Percentiles rank a stretch among this genome's conserved stretches.
These are phyloP conservation scores for Aptenodytes patagonicus DNA, from an alignment of 2,113 vertebrate species.

Conservation along the genomic window DNA sequence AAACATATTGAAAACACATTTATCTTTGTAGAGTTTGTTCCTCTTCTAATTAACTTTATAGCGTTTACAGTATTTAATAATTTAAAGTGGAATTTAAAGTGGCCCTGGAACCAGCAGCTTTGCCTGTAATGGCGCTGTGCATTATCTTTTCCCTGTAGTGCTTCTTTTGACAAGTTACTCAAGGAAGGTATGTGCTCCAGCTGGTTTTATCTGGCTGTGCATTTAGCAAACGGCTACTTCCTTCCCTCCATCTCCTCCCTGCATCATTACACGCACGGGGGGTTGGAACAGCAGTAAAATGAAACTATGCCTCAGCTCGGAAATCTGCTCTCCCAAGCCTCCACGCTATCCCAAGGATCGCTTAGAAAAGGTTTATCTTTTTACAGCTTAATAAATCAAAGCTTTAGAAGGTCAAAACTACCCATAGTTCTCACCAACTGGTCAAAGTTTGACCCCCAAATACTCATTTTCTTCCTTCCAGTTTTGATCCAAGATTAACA, in stretches of 20 bases:
- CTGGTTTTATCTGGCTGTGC: conserved; percentile 24
- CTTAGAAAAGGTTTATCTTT: conserved; percentile 13
- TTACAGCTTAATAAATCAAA: conserved; percentile 35
- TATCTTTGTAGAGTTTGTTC: conserved; percentile 74
- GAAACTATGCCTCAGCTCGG: neutral
- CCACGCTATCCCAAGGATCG: neutral
- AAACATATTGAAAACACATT: conserved; percentile 88
- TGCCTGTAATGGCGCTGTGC: conserved; percentile 33
- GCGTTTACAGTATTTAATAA: conserved; percentile 79
- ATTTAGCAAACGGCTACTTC: neutral
- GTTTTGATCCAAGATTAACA: conserved; percentile 45
- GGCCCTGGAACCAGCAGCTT: conserved; percentile 32
- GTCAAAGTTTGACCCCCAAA: conserved; percentile 10
- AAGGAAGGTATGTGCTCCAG: conserved; percentile 30
- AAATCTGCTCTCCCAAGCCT: conserved; percentile 17
- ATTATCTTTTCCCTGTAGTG: conserved; percentile 51
- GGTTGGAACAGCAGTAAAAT: neutral
- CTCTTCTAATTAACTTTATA: conserved; percentile 80
- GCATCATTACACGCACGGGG: neutral
- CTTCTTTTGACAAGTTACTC: conserved; percentile 46
- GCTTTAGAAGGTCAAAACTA: conserved; percentile 12
- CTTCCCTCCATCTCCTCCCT: conserved; percentile 26
- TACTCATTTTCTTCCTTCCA: conserved; percentile 20
- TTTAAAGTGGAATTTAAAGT: conserved; percentile 70
- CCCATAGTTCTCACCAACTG: conserved; percentile 11